Evolutionary conservation across 2,113 vertebrate species (phyloP).

Genomic region (Poeciliopsis occidentalis): DNA sequence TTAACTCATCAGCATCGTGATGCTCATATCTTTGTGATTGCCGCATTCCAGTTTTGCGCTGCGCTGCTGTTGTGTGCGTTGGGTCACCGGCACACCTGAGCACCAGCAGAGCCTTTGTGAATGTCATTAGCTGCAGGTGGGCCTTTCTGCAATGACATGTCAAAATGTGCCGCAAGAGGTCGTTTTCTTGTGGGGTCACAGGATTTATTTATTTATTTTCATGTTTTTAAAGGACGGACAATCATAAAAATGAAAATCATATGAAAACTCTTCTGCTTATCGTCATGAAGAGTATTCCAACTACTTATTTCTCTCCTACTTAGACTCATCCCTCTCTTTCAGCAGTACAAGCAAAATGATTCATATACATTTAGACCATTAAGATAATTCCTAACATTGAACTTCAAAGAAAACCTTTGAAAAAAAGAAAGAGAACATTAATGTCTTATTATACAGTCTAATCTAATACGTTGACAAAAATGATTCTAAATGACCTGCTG

Average conservation of each 20-base stretch:
- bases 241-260: neutral
- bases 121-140: conserved; percentile 20
- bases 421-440: neutral
- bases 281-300: too few species aligned
- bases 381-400: neutral
- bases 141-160: conserved; percentile 52
- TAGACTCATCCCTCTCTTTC: neutral
- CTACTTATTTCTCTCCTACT: neutral
- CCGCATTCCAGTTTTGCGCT: conserved; percentile 22
- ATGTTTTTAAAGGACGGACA: neutral
- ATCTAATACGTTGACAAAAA: neutral
- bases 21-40: conserved; percentile 27
- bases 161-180: conserved; percentile 44
- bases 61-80: conserved; percentile 15
- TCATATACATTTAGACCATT: neutral
- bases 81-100: conserved; percentile 32
- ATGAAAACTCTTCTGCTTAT: neutral
- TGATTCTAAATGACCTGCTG: neutral
- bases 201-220: neutral
- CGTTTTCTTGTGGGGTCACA: neutral
- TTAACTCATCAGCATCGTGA: neutral
- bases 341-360: neutral
- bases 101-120: conserved; percentile 4
- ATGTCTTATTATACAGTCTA: neutral
- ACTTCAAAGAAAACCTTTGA: neutral